These are phyloP conservation scores for Cactoblastis cactorum DNA, from an alignment of 2,888 invertebrate species.

Conservation along the genomic window DNA sequence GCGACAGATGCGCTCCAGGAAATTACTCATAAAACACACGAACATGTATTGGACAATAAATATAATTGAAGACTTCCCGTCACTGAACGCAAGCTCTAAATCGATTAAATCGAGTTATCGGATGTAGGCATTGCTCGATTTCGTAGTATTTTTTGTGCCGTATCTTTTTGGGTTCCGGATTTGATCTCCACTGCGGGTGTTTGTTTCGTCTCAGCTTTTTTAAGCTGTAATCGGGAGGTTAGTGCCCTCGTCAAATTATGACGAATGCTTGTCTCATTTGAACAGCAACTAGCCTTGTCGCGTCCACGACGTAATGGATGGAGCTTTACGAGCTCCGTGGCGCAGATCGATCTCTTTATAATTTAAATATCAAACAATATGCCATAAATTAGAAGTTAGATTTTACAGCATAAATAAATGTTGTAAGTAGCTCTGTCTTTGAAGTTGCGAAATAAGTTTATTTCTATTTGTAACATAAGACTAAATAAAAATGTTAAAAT, in stretches of 20 bases:
- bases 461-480: no score
- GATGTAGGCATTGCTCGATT: slow-evolving; percentile 3
- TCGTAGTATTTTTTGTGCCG: slow-evolving; percentile 2
- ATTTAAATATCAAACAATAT: background rate
- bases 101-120: slow-evolving; percentile 35
- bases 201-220: slow-evolving; percentile 14
- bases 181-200: slow-evolving; percentile 14
- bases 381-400: background rate
- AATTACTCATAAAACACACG: slow-evolving; percentile 61
- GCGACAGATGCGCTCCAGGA: slow-evolving; percentile 66
- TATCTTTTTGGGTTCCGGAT: slow-evolving; percentile 12
- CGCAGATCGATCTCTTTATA: slow-evolving; percentile 11
- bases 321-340: slow-evolving; percentile 1
- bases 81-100: slow-evolving; percentile 38
- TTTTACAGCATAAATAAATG: background rate
- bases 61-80: slow-evolving; percentile 75
- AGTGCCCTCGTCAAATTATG: slow-evolving; percentile 16
- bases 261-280: slow-evolving; percentile 15
- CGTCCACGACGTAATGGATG: slow-evolving; percentile 8
- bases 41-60: slow-evolving; percentile 48
- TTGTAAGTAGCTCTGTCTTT: background rate
- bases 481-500: no score
- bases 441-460: background rate
- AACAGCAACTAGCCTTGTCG: slow-evolving; percentile 11
- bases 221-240: slow-evolving; percentile 12